Evolutionary conservation across 2,113 vertebrate genomes (phyloP), one percentile per base, ranked within the genome.

Genomic region (Plectropomus leopardus): DNA sequence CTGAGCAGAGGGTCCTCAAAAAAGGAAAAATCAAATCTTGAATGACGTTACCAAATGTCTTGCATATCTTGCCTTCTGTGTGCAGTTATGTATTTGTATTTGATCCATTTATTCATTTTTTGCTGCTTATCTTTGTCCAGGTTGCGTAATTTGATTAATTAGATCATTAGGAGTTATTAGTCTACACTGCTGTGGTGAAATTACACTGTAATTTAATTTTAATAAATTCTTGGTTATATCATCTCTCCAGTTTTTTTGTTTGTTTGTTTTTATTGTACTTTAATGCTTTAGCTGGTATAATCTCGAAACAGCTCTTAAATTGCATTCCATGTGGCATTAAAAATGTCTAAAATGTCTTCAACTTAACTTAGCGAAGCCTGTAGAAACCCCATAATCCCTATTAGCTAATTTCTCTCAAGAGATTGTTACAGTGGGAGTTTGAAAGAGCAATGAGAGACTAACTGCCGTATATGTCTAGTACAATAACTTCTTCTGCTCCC

Each of bases 401-500:
- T 66, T 36, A 45, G 64, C 67, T 26, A 9, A 50, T 70, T 59
- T 54, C 48, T 44, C 44, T 54, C 36, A 19, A 73, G 24, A 17
- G 66, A 66, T 6, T 13, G 44, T 42, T 76, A 10, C 15, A 45
- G 42, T 54, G 70, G 51, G 66, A 75, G 65, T 32, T 55, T n/a
- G 47, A 73, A 60, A 36, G 15, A 67, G 50, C 47, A 64, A 57
- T 72, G 51, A 50, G n/a, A 75, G 28, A 32, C 34, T 4, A 7
- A 36, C 17, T 72, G 65, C 70, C 26, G 48, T 74, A n/a, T 69
- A 17, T 72, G 75, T 78, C 77, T 82, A 19, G n/a, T 50, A 30
- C 81, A 72, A 77, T 82, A 77, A 78, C 11, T 77, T 66, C 51
- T 54, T 72, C 23, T 47, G 40, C 32, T 48, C 21, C 23, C 45